These are phyloP conservation scores for Grammomys surdaster DNA, from an alignment of 2,113 vertebrate genomes.

Conservation along the genomic window DNA sequence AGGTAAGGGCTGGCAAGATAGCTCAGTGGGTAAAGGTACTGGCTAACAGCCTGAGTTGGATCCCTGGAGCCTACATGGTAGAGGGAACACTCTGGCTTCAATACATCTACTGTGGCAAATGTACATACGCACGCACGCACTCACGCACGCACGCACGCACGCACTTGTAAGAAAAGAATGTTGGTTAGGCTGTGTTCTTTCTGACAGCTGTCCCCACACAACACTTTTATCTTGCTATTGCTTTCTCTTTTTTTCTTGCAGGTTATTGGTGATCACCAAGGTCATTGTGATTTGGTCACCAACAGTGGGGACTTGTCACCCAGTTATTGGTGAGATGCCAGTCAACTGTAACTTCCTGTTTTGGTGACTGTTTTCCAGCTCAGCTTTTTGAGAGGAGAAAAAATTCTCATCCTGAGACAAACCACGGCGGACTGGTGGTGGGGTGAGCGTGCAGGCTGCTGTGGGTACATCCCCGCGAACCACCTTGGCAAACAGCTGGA, in stretches of 20 bases:
- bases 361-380: slow-evolving; percentile 68
- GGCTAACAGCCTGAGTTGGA: too few relatives aligned
- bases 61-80: neutral
- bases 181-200: neutral
- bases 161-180: neutral
- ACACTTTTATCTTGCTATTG: neutral
- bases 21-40: neutral
- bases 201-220: neutral
- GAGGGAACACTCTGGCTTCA: neutral
- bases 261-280: neutral
- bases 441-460: slow-evolving; percentile 85
- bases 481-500: slow-evolving; percentile 78
- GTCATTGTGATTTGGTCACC: neutral
- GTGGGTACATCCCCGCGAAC: slow-evolving; percentile 88
- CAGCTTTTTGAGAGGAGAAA: slow-evolving; percentile 80
- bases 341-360: neutral
- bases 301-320: neutral
- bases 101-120: neutral
- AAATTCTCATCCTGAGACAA: slow-evolving; percentile 83
- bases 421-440: slow-evolving; percentile 89
- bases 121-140: neutral
- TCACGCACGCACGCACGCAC: neutral
- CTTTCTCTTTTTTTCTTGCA: neutral
- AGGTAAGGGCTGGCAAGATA: neutral
- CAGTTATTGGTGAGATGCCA: neutral